Evolutionary conservation across 1,140 invertebrate species (phyloP), one percentile per base, ranked within the genome.

Genomic region (Bombus difficillimus): DNA sequence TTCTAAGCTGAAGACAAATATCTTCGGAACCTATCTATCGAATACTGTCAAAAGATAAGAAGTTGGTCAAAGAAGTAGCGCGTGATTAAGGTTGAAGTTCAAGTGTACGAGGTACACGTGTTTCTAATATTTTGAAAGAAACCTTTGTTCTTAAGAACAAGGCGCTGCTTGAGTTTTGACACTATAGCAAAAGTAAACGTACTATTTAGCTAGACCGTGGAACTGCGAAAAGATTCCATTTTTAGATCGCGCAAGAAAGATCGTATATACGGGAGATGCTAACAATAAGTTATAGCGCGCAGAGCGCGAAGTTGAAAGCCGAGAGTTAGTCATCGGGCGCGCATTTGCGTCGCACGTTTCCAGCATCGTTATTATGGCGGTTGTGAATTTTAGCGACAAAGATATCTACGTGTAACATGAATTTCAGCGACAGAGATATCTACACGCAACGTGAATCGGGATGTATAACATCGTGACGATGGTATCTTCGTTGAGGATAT

Each of bases 291-390:
- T 66, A 83, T 69, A 83, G 76, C 73, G 34, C 22, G 32, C 32
- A 32, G 25, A 28, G 43, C 43, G n/a, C 62, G 62, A 41, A 28
- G 28, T 25, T 69, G 81, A 47, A 57, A 57, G 69, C n/a, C 41
- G 39, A 39, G 83, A 64, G 83, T 85, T 80, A 85, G 83, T 85
- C 83, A 85, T 62, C 68, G 57, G 18, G 9, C 5, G 68, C 43
- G 47, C 83, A 85, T 85, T 80, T 80, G 77, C 77, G 76, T 85
- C 77, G 68, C 68, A 86, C 72, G 73, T 76, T 76, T 76, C 47
- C 59, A 59, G n/a, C 72, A 25, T 43, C 72, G 39, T 59, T 47
- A 64, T 57, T 32, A 81, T 68, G 66, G 39, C 75, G 81, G 37
- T 34, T 32, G 82, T 37, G 39, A 68, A 39, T 76, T 34, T 39